These are phyloP conservation scores for Papilio glaucus DNA, from an alignment of 1,140 invertebrate genomes.

Conservation along the genomic window DNA sequence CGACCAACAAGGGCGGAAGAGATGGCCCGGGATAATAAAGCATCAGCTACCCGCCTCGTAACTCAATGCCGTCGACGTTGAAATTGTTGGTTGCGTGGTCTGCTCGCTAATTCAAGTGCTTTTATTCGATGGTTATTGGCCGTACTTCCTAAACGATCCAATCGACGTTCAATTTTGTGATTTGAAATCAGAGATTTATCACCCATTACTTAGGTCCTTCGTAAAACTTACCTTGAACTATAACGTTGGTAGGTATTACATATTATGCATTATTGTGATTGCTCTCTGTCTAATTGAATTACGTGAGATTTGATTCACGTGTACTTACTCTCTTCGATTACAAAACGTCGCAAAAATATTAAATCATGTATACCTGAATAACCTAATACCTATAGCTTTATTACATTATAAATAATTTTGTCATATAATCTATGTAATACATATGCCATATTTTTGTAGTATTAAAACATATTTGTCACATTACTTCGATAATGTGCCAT, in stretches of 20 bases:
- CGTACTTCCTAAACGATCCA: slow-evolving; percentile 56
- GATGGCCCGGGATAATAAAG: slow-evolving; percentile 78
- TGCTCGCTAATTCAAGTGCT: slow-evolving; percentile 57
- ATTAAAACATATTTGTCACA: not conserved
- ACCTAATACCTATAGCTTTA: too few relatives aligned
- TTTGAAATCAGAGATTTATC: slow-evolving; percentile 16
- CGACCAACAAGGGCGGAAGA: slow-evolving; percentile 77
- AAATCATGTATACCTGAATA: too few relatives aligned
- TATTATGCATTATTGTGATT: too few relatives aligned
- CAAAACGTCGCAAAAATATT: too few relatives aligned
- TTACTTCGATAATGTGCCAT: not conserved
- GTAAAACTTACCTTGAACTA: not conserved
- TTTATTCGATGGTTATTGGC: slow-evolving; percentile 65
- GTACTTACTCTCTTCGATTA: too few relatives aligned
- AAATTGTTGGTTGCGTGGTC: slow-evolving; percentile 70
- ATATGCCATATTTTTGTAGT: too few relatives aligned
- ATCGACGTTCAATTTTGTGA: slow-evolving; percentile 45
- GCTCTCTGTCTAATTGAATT: too few relatives aligned
- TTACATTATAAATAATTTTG: too few relatives aligned
- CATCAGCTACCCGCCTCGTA: slow-evolving; percentile 69
- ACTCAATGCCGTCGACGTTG: slow-evolving; percentile 71
- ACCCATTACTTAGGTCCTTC: not conserved
- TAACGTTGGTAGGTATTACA: too few relatives aligned
- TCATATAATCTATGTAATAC: too few relatives aligned
- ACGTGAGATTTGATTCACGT: too few relatives aligned